These are phyloP conservation scores for Plutomurus gul DNA, from an alignment of 1,140 invertebrate species.

Conservation along the genomic window DNA sequence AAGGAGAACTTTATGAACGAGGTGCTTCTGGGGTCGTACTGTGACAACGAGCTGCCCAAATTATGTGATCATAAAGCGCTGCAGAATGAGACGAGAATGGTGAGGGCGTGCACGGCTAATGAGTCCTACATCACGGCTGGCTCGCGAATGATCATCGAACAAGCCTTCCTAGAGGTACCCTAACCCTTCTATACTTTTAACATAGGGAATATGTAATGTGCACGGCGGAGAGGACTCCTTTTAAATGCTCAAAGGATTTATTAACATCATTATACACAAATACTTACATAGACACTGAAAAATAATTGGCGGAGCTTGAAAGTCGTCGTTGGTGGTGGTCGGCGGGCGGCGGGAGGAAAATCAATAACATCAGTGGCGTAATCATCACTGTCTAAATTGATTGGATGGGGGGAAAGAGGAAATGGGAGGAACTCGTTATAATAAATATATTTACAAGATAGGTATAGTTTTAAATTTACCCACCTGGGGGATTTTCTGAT, in stretches of 20 bases:
- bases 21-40: constrained; percentile 67
- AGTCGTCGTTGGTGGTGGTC: too few species aligned
- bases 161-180: constrained; percentile 57
- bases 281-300: too few species aligned
- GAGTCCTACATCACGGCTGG: constrained; percentile 79
- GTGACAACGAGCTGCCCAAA: constrained; percentile 73
- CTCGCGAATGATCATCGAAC: constrained; percentile 60
- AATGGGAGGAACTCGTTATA: background rate
- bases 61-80: constrained; percentile 80
- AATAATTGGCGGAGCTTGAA: too few species aligned
- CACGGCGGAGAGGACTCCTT: background rate
- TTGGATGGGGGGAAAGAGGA: background rate
- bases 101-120: constrained; percentile 72
- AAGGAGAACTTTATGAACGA: constrained; percentile 64
- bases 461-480: too few species aligned
- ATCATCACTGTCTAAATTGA: too few species aligned
- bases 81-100: constrained; percentile 71
- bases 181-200: too few species aligned
- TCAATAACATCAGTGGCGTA: too few species aligned
- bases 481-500: too few species aligned
- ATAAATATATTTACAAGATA: too few species aligned
- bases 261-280: too few species aligned
- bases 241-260: too few species aligned
- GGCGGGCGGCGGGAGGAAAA: background rate
- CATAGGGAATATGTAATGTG: too few species aligned